Percentiles rank a stretch among this genome's conserved stretches.
Conservation (phyloP, 1,140 invertebrate genomes). For the Trypoxylus dichotomus region DNA sequence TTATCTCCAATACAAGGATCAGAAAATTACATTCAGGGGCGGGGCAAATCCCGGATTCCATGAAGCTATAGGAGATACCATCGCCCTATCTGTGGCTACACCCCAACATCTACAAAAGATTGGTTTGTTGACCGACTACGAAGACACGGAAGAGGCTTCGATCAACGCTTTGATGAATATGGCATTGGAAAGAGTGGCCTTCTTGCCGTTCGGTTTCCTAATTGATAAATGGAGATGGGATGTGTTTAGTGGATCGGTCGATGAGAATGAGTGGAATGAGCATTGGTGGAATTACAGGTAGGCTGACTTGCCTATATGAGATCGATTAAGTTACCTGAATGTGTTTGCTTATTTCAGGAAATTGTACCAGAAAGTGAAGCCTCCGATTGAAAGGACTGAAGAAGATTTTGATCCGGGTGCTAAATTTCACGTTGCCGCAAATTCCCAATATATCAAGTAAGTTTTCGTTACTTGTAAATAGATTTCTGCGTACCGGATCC, state of each 20-base stretch:
- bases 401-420: slow-evolving; percentile 65
- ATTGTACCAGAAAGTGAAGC: slow-evolving; percentile 43
- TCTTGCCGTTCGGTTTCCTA: slow-evolving; percentile 57
- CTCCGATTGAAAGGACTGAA: slow-evolving; percentile 56
- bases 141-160: slow-evolving; percentile 54
- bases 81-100: slow-evolving; percentile 66
- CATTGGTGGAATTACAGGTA: slow-evolving; percentile 60
- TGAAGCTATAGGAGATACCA: slow-evolving; percentile 72
- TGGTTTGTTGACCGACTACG: slow-evolving; percentile 56
- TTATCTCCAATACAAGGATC: slow-evolving; percentile 70
- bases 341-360: slow-evolving; percentile 10
- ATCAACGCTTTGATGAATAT: slow-evolving; percentile 66
- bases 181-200: slow-evolving; percentile 66
- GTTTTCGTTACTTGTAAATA: slow-evolving; percentile 15
- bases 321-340: no score
- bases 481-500: background rate
- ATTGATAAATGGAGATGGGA: slow-evolving; percentile 59
- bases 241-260: slow-evolving; percentile 60
- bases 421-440: slow-evolving; percentile 65
- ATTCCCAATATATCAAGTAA: slow-evolving; percentile 49
- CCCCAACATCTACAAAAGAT: slow-evolving; percentile 61
- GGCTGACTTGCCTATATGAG: slow-evolving; percentile 5
- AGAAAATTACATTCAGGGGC: slow-evolving; percentile 64
- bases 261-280: slow-evolving; percentile 57
- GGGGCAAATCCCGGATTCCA: slow-evolving; percentile 79